Base-by-base conservation (phyloP, 92 coral and sea anemone genomes). In the Porites divaricata region DNA sequence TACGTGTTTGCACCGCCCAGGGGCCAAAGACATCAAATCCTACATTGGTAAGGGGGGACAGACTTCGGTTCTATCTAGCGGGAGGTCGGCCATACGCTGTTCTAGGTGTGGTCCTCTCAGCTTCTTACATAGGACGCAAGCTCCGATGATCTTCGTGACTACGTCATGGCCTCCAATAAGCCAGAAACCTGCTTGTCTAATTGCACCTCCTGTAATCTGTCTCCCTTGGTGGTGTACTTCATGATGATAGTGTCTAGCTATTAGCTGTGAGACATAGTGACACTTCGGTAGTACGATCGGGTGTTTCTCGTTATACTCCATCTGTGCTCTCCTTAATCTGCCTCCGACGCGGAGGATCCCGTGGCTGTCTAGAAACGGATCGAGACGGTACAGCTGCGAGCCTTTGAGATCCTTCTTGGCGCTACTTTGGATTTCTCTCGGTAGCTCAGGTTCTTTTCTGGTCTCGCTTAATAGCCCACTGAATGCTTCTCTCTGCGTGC, bases 31-130 rank as follows among this genome's bases (percentile, higher is more conserved):
- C 76, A 77, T 79, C 89, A 11, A 85, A 10, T 8, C 82, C 83
- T 13, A 78, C 70, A 51, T 70, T 78, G 7, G 85, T 86, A 21
- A 79, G 23, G 82, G 86, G 2, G 90, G 81, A 6, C 75, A 23
- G 45, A 49, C 62, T 20, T 87, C 86, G 20, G 67, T 26, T 19
- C 91, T 58, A 62, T 82, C 88, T 4, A 23, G 67, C 13, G 84
- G 88, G 4, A 88, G 79, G 84, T 88, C 88, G 0, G 79, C 88
- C 91, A 82, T 83, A n/a, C 77, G 76, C 68, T 88, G 91, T 10
- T 78, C 85, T 15, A 81, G 74, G 19, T 51, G 54, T 63, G 68
- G 63, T 52, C 87, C 88, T 48, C 88, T 26, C 7, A 88, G 79
- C 73, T 70, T 81, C 61, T 67, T 75, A 49, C 91, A 88, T 20